phyloP scores from a whole-genome alignment of 2,113 vertebrate species.

The Solenodon paradoxus region DNA sequence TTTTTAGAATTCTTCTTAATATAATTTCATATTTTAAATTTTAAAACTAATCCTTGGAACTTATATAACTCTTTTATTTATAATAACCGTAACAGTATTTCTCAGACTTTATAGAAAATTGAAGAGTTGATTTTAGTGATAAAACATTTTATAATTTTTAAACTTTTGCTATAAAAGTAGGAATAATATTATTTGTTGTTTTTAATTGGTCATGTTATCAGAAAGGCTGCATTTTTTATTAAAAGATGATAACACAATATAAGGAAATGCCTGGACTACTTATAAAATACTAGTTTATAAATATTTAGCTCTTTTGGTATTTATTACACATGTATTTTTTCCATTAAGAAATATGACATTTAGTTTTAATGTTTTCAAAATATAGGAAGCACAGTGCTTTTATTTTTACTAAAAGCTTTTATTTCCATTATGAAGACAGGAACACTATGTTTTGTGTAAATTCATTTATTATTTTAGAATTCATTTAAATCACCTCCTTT shows the following conservation, averaged over 20 bases:
- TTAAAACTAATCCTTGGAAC: background rate
- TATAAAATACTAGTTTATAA: slow-evolving; percentile 10
- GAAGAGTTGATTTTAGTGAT: background rate
- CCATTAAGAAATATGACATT: slow-evolving; percentile 46
- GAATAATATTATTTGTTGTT: background rate
- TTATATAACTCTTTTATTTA: background rate
- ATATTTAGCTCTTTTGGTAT: slow-evolving; percentile 51
- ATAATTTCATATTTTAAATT: background rate
- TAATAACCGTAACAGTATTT: background rate
- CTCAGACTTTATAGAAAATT: background rate
- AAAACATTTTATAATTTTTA: too few relatives aligned
- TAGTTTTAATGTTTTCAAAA: slow-evolving; percentile 53
- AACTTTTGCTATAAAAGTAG: too few relatives aligned
- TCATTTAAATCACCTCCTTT: slow-evolving; percentile 47
- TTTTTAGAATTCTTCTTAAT: background rate
- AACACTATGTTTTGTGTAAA: slow-evolving; percentile 41
- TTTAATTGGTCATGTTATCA: background rate
- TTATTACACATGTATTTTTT: slow-evolving; percentile 37
- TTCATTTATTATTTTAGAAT: slow-evolving; percentile 66
- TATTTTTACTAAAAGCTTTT: slow-evolving; percentile 52
- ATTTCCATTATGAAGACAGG: slow-evolving; percentile 48
- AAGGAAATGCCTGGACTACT: background rate
- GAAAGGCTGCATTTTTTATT: background rate
- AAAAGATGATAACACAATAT: background rate
- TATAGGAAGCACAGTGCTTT: slow-evolving; percentile 56